A percentile compares a stretch with the other conserved stretches of the same genome.
These are phyloP conservation scores for Rostratula benghalensis DNA, from an alignment of 2,113 vertebrate genomes.

Conservation along the genomic window DNA sequence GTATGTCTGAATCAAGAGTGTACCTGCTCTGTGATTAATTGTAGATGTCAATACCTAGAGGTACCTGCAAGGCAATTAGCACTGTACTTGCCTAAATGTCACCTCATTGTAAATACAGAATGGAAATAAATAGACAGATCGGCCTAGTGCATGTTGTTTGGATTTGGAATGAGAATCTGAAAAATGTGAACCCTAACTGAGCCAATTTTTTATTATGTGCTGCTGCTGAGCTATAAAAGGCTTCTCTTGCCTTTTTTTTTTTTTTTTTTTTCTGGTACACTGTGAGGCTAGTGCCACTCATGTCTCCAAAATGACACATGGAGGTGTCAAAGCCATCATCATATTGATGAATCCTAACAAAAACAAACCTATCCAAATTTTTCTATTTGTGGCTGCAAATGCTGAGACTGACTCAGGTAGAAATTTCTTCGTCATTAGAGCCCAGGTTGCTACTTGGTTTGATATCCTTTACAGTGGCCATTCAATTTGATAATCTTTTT, in stretches of 20 bases:
- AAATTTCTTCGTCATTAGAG: not conserved
- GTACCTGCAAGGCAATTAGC: conserved; percentile 54
- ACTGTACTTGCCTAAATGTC: conserved; percentile 28
- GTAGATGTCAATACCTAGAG: not conserved
- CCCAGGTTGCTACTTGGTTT: not conserved
- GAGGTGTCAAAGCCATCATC: not conserved
- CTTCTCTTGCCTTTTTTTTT: not conserved
- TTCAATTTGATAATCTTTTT: not conserved
- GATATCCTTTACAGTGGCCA: not conserved
- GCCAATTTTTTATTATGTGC: conserved; percentile 6
- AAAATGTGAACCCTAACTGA: not conserved
- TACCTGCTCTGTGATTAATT: conserved; percentile 8
- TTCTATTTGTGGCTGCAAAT: not conserved
- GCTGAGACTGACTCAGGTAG: not conserved
- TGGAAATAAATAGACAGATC: conserved; percentile 56
- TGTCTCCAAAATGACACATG: not conserved
- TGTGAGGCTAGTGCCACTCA: not conserved
- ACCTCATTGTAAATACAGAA: conserved; percentile 14
- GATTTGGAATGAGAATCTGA: not conserved
- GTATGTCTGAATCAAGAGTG: not conserved
- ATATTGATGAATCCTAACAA: not conserved
- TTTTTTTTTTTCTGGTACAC: not conserved
- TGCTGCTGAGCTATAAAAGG: not conserved
- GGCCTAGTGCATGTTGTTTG: conserved; percentile 20
- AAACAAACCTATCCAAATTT: not conserved